phyloP scores from a whole-genome alignment of 1,140 invertebrate species.

The Campoletis sonorensis region DNA sequence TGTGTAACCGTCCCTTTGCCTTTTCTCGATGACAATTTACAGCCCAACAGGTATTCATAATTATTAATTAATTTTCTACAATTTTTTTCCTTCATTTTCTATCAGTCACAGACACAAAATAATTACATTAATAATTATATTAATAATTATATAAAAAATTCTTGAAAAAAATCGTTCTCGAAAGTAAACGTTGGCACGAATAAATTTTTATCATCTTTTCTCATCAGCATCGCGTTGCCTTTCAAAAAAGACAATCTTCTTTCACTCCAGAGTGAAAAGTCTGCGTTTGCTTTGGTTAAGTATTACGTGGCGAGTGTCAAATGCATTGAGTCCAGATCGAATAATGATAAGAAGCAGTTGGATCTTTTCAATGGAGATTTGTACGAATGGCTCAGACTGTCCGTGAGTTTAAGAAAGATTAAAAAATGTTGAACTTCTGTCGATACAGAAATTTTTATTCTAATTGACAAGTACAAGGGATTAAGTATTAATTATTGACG shows the following conservation, averaged over 20 bases:
- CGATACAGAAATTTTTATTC: too few species aligned
- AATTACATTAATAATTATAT: too few species aligned
- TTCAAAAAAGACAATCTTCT: conserved; percentile 75
- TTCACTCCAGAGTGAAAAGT: conserved; percentile 75
- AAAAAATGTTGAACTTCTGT: background rate
- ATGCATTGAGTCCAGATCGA: conserved; percentile 73
- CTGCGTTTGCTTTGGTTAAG: conserved; percentile 78
- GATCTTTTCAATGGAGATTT: conserved; percentile 78
- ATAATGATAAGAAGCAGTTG: conserved; percentile 64
- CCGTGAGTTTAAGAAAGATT: conserved; percentile 57
- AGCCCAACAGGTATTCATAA: conserved; percentile 68
- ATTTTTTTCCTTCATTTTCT: too few species aligned
- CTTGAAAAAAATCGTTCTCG: background rate
- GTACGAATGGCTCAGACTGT: conserved; percentile 76
- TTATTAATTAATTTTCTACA: background rate
- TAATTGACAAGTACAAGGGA: too few species aligned
- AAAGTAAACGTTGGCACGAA: conserved; percentile 24
- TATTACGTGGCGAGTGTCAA: conserved; percentile 77
- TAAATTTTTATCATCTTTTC: conserved; percentile 33
- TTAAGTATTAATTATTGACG: too few species aligned
- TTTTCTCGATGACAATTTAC: conserved; percentile 74
- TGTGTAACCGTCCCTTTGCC: conserved; percentile 68
- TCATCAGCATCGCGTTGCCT: conserved; percentile 74
- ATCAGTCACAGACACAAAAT: too few species aligned
- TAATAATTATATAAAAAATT: too few species aligned